These are phyloP conservation scores for Aphelenchoides bicaudatus DNA, from an alignment of 2,888 invertebrate genomes.

Conservation along the genomic window DNA sequence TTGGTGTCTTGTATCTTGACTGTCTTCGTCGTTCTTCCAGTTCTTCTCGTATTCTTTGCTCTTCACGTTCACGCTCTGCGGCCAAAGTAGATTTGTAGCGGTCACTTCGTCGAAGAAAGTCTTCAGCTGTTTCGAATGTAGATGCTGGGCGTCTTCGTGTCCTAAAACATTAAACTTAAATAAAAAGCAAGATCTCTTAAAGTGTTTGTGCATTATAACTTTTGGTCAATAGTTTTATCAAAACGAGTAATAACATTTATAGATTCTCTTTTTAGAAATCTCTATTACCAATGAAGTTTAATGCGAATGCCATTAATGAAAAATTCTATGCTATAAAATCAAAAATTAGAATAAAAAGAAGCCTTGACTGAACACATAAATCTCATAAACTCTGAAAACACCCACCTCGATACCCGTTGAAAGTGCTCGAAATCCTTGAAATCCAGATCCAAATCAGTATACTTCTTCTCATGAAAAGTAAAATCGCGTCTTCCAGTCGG, in stretches of 20 bases:
- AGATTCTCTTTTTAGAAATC: no score
- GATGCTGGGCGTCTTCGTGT: conserved; percentile 43
- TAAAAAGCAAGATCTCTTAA: background rate
- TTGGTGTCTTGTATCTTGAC: conserved; percentile 45
- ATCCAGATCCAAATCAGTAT: conserved; percentile 56
- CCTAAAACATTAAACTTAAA: background rate
- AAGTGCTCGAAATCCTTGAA: conserved; percentile 57
- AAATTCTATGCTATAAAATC: no score
- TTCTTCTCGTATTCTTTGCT: conserved; percentile 41
- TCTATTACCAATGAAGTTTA: no score
- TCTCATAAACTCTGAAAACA: no score
- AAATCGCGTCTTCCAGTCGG: conserved; percentile 10
- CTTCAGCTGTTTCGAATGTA: no score
- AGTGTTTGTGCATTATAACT: no score
- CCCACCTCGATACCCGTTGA: conserved; percentile 39
- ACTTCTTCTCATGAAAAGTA: conserved; percentile 28
- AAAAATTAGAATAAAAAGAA: no score
- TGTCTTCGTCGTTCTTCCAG: conserved; percentile 41
- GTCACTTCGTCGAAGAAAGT: conserved; percentile 41
- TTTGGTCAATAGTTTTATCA: no score
- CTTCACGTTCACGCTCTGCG: conserved; percentile 46
- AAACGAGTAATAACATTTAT: no score
- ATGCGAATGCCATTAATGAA: no score
- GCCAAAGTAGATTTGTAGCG: conserved; percentile 43
- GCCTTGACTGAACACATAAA: no score